Evolutionary conservation across 2,888 invertebrate species (phyloP), one percentile per base, ranked within the genome.

Genomic region (Apotomis turbidana): DNA sequence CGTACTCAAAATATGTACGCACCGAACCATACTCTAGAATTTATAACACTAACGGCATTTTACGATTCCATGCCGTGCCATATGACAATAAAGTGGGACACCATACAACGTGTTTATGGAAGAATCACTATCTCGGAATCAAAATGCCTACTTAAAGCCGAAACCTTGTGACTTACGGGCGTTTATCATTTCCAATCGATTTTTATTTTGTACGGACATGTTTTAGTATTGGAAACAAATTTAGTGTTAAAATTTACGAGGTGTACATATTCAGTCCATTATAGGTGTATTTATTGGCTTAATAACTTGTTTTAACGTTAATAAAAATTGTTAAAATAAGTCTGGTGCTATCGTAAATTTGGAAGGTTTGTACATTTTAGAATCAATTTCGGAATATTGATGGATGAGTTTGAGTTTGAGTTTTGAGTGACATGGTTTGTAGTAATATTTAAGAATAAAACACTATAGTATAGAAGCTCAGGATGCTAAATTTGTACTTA

Each of bases 31-130:
- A 81, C 80, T 82, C 76, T 80, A 82, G 79, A 87, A 90, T 90
- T 87, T 87, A 90, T 88, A 81, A 79, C 78, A 79, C 79, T 83
- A 84, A 83, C 85, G 80, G 82, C 79, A 76, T 83, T 89, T 88
- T 88, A 86, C 85, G 83, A 83, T 85, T 79, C 78, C 78, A 85
- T 91, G 82, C 76, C 92, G 90, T 93, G 93, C 87, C 88, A 89
- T 84, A 83, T 85, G 87, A 88, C 86, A 84, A 88, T 93, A 88
- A 91, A 88, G 79, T 82, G 79, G 80, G 76, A 78, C 79, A 81
- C 82, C 82, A 85, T 89, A 92, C 87, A 87, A 89, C 87, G 87
- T 90, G 91, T 89, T 91, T 89, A 91, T 90, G 84, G 86, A 75
- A 84, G 83, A 85, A 85, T 85, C 82, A 83, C 81, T 85, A 83